Conservation (phyloP, 2,113 vertebrate genomes). For the Crocuta crocuta region DNA sequence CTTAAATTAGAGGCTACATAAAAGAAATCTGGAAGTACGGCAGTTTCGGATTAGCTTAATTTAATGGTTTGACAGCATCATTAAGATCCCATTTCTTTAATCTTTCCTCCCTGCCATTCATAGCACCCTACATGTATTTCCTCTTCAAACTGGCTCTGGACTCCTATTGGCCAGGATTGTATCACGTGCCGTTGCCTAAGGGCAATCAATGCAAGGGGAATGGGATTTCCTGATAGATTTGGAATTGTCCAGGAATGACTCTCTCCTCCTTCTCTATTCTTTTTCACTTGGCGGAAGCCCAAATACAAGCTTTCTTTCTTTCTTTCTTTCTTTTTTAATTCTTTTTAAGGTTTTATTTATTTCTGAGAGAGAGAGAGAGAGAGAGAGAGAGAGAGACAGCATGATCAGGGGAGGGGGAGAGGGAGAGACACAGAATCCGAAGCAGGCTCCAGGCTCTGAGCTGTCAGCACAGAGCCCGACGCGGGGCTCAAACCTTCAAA, state of each 20-base stretch:
- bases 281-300: neutral
- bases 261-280: accelerated
- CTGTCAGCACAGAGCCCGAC: too few relatives aligned
- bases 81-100: neutral
- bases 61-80: neutral
- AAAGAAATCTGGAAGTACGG: neutral
- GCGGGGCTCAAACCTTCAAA: too few relatives aligned
- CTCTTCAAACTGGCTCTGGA: too few relatives aligned
- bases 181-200: neutral
- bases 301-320: neutral
- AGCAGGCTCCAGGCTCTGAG: too few relatives aligned
- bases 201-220: neutral
- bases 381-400: too few relatives aligned
- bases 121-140: neutral
- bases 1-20: neutral
- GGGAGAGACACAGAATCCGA: too few relatives aligned
- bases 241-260: neutral
- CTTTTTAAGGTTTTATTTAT: too few relatives aligned
- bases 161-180: neutral
- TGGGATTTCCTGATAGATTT: neutral
- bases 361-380: too few relatives aligned
- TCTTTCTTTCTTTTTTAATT: too few relatives aligned
- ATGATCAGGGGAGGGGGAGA: too few relatives aligned
- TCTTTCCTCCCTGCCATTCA: neutral
- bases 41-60: neutral